Percentiles rank a stretch among this genome's conserved stretches.
These are phyloP conservation scores for Bombus difficillimus DNA, from an alignment of 1,140 invertebrate species.

Conservation along the genomic window DNA sequence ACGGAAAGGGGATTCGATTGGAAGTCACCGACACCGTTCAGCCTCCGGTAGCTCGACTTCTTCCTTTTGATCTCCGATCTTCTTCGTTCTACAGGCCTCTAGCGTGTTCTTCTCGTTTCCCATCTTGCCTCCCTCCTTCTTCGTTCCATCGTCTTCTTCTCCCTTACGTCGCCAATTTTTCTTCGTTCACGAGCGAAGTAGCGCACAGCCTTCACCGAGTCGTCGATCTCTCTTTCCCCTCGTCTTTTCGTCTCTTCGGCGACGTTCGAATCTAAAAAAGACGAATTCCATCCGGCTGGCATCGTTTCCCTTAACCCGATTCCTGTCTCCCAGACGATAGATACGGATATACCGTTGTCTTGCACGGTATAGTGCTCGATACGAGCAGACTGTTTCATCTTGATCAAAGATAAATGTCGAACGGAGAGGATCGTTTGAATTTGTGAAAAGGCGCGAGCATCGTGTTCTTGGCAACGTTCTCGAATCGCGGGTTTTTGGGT, in stretches of 20 bases:
- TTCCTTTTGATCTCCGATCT: background rate
- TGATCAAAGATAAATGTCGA: slow-evolving; percentile 21
- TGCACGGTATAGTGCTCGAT: background rate
- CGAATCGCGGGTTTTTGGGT: background rate
- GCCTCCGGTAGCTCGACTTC: background rate
- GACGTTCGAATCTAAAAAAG: background rate
- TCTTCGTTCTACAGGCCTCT: background rate
- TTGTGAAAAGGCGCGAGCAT: background rate
- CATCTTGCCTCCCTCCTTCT: no score
- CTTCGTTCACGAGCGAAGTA: no score
- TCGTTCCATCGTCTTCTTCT: background rate
- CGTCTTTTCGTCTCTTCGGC: background rate
- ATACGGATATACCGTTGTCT: background rate
- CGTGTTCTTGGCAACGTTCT: slow-evolving; percentile 2
- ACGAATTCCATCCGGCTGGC: slow-evolving; percentile 12
- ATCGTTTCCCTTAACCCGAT: slow-evolving; percentile 2
- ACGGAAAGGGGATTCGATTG: slow-evolving; percentile 40
- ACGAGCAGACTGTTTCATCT: background rate
- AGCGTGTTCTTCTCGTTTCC: background rate
- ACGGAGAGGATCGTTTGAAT: background rate
- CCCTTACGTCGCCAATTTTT: background rate
- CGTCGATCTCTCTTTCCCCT: background rate
- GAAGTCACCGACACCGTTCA: slow-evolving; percentile 17
- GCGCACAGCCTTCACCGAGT: background rate
- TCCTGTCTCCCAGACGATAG: background rate